phyloP scores from a whole-genome alignment of 1,140 invertebrate genomes.

The Caerostris extrusa region DNA sequence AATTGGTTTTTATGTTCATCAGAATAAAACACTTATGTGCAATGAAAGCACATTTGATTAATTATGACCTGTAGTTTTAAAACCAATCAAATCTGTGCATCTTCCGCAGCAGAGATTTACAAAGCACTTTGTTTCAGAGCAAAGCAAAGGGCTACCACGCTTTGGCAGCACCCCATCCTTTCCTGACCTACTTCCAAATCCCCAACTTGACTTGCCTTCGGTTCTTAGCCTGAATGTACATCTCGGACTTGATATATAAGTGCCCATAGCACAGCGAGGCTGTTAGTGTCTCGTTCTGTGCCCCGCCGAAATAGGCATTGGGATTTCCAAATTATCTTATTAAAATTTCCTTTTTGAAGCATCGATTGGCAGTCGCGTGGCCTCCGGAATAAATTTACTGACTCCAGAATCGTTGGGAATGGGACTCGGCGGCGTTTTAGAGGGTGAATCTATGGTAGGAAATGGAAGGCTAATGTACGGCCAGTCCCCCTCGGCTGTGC shows the following conservation, averaged over 20 bases:
- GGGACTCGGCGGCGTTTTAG: constrained; percentile 60
- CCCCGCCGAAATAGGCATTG: neutral
- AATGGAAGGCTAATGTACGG: constrained; percentile 75
- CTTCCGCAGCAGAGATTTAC: no score
- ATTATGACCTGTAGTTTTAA: no score
- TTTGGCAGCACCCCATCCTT: neutral
- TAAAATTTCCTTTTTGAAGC: constrained; percentile 75
- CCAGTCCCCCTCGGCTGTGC: constrained; percentile 13
- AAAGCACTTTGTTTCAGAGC: no score
- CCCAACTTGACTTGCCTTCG: neutral
- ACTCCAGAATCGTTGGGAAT: constrained; percentile 37
- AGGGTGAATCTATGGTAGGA: constrained; percentile 61
- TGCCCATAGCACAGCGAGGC: neutral
- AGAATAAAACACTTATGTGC: no score
- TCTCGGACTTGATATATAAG: constrained; percentile 29
- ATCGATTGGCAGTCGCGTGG: constrained; percentile 61
- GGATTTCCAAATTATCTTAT: constrained; percentile 71
- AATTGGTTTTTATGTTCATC: no score
- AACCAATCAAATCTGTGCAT: no score
- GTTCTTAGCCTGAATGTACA: neutral
- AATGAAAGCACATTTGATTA: no score
- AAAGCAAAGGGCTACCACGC: no score
- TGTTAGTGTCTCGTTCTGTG: constrained; percentile 10
- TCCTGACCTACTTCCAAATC: neutral
- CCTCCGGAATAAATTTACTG: constrained; percentile 63